phyloP scores from a whole-genome alignment of 2,797 vertebrate species.

The Zalophus californianus region DNA sequence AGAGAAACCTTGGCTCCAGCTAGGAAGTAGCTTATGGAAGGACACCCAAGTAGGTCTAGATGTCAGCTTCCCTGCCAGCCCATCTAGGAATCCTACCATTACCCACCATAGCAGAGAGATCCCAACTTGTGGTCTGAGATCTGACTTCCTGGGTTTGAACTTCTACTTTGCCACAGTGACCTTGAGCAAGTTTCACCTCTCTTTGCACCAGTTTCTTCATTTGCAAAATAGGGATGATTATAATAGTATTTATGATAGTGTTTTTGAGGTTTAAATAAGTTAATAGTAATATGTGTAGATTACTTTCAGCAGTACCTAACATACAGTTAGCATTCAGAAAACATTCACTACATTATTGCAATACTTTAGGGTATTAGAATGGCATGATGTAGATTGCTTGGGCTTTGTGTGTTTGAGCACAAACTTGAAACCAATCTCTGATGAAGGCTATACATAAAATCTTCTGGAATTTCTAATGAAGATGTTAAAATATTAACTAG shows the following conservation, averaged over 20 bases:
- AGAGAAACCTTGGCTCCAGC: neutral
- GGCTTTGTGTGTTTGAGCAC: neutral
- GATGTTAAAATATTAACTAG: conserved; percentile 14
- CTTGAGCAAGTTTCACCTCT: neutral
- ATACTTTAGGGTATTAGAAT: neutral
- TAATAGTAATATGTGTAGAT: neutral
- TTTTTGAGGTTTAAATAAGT: neutral
- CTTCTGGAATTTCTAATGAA: conserved; percentile 18
- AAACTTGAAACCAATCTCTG: neutral
- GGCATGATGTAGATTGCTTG: neutral
- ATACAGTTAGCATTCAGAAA: neutral
- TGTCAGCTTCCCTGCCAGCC: neutral
- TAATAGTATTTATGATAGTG: neutral
- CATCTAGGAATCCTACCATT: neutral
- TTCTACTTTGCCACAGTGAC: neutral
- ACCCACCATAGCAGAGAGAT: neutral
- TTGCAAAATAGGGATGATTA: neutral
- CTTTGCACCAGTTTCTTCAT: neutral
- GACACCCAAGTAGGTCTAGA: neutral
- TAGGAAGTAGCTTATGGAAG: neutral
- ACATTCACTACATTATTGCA: neutral
- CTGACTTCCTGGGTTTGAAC: neutral
- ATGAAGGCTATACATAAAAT: neutral
- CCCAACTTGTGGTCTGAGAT: neutral
- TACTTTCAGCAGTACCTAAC: neutral